Conservation (phyloP, 2,113 vertebrate genomes). For the Triplophysa tibetana region DNA sequence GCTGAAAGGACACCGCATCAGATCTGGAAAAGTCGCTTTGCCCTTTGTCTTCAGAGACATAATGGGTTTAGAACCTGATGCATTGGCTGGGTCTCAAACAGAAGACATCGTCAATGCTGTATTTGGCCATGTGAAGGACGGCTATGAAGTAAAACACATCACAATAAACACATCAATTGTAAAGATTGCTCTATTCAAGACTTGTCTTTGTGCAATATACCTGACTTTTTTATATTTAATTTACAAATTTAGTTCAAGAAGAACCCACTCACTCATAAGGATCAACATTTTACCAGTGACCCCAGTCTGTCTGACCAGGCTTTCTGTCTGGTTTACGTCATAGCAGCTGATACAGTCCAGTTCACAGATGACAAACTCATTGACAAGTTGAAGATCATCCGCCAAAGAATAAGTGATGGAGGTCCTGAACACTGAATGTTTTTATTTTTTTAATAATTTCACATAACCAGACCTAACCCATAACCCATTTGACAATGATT, state of each 20-base stretch:
- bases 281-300: not conserved
- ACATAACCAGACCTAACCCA: too few relatives aligned
- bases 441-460: too few relatives aligned
- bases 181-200: too few relatives aligned
- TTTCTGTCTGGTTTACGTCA: conserved; percentile 4
- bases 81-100: not conserved
- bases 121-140: conserved; percentile 14
- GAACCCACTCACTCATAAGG: not conserved
- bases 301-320: not conserved
- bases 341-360: not conserved
- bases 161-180: too few relatives aligned
- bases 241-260: not conserved
- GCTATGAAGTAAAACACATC: not conserved
- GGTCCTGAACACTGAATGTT: too few relatives aligned
- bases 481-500: too few relatives aligned
- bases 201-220: not conserved
- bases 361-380: not conserved
- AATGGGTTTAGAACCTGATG: too few relatives aligned
- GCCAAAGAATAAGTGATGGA: not conserved
- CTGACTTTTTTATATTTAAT: too few relatives aligned
- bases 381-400: not conserved
- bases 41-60: too few relatives aligned
- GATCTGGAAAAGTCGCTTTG: too few relatives aligned
- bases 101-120: conserved; percentile 6
- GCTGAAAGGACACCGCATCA: too few relatives aligned